A percentile compares a stretch with the other conserved stretches of the same genome.
Evolutionary conservation across 2,797 vertebrate species (phyloP).

Genomic region (Hydrolagus colliei): DNA sequence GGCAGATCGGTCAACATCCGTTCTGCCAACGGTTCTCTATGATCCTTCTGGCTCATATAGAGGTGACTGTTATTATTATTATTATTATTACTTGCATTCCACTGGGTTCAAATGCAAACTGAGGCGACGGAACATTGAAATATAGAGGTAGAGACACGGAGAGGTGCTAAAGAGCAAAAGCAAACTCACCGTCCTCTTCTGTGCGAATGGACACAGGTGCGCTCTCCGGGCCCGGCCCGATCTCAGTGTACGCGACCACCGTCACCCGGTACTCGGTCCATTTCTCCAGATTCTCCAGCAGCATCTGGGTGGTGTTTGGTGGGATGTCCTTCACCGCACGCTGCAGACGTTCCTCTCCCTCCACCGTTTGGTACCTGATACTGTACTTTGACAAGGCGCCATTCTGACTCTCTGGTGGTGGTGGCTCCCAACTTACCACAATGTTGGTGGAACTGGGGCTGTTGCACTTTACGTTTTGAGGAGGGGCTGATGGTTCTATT

Average conservation of each 20-base stretch:
- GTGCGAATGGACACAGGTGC: constrained; percentile 80
- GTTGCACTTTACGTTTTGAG: constrained; percentile 94
- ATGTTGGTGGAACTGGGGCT: constrained; percentile 90
- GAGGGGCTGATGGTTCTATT: constrained; percentile 95
- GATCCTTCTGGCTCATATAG: no score
- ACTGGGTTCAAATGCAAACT: background rate
- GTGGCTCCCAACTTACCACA: constrained; percentile 98
- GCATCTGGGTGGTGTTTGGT: constrained; percentile 68
- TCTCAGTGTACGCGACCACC: constrained; percentile 75
- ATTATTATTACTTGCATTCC: background rate
- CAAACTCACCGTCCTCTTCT: constrained; percentile 81
- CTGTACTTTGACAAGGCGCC: constrained; percentile 85
- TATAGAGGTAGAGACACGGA: background rate
- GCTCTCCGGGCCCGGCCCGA: constrained; percentile 86
- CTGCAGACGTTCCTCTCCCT: constrained; percentile 65
- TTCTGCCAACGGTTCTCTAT: no score
- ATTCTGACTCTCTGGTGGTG: constrained; percentile 81
- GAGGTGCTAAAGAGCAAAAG: background rate
- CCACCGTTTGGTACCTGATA: constrained; percentile 80
- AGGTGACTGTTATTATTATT: background rate
- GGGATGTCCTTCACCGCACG: constrained; percentile 72
- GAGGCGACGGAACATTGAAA: background rate
- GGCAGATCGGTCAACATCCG: no score
- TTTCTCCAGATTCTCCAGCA: constrained; percentile 84
- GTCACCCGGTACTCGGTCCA: constrained; percentile 89